Conservation (phyloP, 30 jellyfish, hydroid and myxozoan species). For the Mastigias papua region DNA sequence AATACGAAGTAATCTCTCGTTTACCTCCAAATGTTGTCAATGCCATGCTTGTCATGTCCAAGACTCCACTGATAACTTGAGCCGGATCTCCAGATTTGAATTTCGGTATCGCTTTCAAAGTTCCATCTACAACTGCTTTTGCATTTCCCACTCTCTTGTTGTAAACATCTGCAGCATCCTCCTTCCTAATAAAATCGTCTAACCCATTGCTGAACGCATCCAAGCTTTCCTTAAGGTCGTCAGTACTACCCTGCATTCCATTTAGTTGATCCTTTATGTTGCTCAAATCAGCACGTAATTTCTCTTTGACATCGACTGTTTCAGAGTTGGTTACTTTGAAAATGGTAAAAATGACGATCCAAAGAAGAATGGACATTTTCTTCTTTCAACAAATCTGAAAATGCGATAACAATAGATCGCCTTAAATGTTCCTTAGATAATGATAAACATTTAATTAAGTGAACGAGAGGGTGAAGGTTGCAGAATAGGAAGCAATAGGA, state of each 20-base stretch:
- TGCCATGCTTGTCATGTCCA: not conserved
- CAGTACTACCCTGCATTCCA: not conserved
- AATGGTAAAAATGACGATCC: not conserved
- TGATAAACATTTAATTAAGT: too few species aligned
- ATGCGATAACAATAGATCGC: not conserved
- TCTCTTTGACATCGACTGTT: not conserved
- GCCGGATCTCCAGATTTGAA: not conserved
- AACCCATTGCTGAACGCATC: not conserved
- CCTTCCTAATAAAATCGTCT: not conserved
- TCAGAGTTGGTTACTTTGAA: not conserved
- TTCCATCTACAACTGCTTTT: not conserved
- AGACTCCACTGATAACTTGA: not conserved
- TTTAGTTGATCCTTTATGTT: not conserved
- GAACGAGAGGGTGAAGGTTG: not conserved
- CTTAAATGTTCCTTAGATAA: not conserved
- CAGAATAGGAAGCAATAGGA: not conserved
- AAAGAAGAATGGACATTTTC: not conserved
- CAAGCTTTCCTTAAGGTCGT: not conserved
- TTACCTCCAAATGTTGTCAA: not conserved
- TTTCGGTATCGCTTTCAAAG: not conserved
- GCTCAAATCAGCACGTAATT: not conserved
- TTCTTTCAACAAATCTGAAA: not conserved
- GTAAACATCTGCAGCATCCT: not conserved
- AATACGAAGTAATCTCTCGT: not conserved
- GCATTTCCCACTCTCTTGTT: not conserved